Percentiles rank a stretch among this genome's conserved stretches.
Conservation (phyloP, 2,113 vertebrate genomes). For the Hippocampus zosterae region DNA sequence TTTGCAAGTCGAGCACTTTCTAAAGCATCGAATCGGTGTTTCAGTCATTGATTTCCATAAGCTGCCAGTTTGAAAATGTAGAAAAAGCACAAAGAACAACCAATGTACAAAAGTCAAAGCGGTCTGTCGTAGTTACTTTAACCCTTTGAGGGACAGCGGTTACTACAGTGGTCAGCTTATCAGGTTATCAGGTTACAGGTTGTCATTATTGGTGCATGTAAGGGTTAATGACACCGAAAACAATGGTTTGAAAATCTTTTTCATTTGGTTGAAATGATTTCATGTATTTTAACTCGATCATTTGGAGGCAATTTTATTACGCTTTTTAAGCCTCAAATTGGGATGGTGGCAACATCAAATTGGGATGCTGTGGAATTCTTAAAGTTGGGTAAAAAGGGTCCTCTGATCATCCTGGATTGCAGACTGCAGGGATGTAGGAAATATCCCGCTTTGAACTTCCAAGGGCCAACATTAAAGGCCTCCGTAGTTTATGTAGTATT, state of each 20-base stretch:
- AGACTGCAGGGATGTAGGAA: too few species aligned
- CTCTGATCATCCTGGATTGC: not conserved
- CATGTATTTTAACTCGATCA: not conserved
- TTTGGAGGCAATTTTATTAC: not conserved
- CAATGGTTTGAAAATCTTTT: not conserved
- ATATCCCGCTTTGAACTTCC: too few species aligned
- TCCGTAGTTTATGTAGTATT: not conserved
- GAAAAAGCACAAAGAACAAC: conserved; percentile 52
- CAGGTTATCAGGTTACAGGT: too few species aligned
- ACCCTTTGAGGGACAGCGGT: too few species aligned
- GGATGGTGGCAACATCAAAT: not conserved
- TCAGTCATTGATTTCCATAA: conserved; percentile 16
- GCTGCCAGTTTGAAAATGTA: conserved; percentile 7
- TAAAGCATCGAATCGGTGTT: conserved; percentile 41
- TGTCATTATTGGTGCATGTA: too few species aligned
- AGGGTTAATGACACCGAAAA: not conserved
- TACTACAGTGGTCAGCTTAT: too few species aligned
- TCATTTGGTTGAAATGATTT: not conserved
- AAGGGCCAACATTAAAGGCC: too few species aligned
- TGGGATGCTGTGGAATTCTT: not conserved
- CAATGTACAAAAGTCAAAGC: conserved; percentile 18
- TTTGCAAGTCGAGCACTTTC: conserved; percentile 35
- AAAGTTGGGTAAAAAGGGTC: not conserved
- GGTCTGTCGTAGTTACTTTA: not conserved
- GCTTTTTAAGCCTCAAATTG: not conserved